Evolutionary conservation across 2,113 vertebrate genomes (phyloP), one percentile per base, ranked within the genome.

Genomic region (Campylorhamphus procurvoides): DNA sequence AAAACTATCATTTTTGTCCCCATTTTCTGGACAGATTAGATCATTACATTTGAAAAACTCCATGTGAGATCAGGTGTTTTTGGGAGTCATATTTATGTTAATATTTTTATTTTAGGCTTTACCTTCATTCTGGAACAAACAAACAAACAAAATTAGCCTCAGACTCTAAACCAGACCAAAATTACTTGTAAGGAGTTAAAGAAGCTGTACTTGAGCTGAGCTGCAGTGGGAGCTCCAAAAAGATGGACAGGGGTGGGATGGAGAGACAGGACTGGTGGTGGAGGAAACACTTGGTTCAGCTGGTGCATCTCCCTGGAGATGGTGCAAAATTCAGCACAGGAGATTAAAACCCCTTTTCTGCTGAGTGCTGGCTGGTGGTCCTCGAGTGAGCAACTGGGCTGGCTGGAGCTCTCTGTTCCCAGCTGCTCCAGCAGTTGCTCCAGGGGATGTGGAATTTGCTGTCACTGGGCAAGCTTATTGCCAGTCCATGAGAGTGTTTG

Each of bases 311-410:
- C 53, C 20, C 31, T 83, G 80, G 52, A 37, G 28, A 44, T 16
- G 40, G 25, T 20, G 33, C 6, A 39, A 10, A 12, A 42, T 4
- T 44, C 18, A 74, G 42, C 6, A 3, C 56, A 58, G 59, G 15
- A 47, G 14, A 7, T 17, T 8, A 10, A 35, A 55, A 29, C 0
- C 23, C 25, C 9, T 19, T 52, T 47, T 67, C 47, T 55, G 17
- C 44, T 44, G 63, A 22, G 27, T 23, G 35, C 53, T 55, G 50
- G 23, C 18, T 53, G 74, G 44, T 69, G 77, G 40, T 47, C 60
- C 37, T 46, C 19, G 60, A 47, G 50, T 13, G 28, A 84, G 35
- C 1, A 10, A 3, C 2, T 0, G 4, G 28, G 14, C 5, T 42
- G 37, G 63, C 46, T 58, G 77, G 59, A 84, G 59, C 20, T 37